Percentiles rank a stretch among this genome's conserved stretches.
Conservation (phyloP, 2,113 vertebrate species). For the Arenaria interpres region DNA sequence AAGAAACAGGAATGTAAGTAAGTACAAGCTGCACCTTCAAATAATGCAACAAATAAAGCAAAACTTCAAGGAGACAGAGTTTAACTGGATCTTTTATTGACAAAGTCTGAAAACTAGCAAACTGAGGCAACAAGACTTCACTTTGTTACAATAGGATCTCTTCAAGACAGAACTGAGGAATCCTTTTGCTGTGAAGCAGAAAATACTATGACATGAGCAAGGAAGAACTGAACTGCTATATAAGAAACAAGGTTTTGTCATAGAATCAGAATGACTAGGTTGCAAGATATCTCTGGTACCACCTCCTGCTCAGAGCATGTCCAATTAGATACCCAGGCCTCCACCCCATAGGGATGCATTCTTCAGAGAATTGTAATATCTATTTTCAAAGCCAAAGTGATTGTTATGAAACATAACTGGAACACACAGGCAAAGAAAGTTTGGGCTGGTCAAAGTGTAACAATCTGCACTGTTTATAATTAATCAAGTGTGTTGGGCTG, state of each 20-base stretch:
- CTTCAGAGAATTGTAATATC: neutral
- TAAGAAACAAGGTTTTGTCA: neutral
- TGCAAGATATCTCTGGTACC: neutral
- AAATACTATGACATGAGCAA: neutral
- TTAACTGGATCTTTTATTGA: neutral
- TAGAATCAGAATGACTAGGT: neutral
- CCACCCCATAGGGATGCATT: neutral
- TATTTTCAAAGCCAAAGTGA: neutral
- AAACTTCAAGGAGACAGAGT: neutral
- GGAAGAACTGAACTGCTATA: neutral
- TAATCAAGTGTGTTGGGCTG: neutral
- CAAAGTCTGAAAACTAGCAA: neutral
- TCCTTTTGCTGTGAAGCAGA: neutral
- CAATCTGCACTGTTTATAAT: constrained; percentile 4
- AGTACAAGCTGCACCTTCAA: neutral
- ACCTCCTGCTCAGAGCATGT: neutral
- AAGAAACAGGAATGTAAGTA: neutral
- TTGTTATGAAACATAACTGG: neutral
- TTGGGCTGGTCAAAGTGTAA: neutral
- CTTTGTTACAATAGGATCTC: neutral
- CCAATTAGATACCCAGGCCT: neutral
- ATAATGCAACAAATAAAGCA: neutral
- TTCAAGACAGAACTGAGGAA: neutral
- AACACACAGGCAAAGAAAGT: neutral
- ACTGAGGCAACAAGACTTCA: neutral